Conservation (phyloP, 2,888 invertebrate species). For the Arge pagana region DNA sequence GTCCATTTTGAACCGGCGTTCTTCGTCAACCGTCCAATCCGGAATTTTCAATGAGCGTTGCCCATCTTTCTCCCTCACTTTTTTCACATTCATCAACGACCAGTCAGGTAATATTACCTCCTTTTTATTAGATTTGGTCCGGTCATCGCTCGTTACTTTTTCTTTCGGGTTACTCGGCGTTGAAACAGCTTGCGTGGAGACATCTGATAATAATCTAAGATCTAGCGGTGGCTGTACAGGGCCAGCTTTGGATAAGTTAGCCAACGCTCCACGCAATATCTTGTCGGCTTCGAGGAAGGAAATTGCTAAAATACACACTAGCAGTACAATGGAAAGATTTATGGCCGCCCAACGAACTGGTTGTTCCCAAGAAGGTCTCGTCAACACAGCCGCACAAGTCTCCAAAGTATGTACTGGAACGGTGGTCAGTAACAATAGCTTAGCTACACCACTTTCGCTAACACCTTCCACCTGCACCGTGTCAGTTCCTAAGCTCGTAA, state of each 20-base stretch:
- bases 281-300: conserved; percentile 75
- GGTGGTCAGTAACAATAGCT: conserved; percentile 55
- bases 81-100: conserved; percentile 47
- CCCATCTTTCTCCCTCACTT: conserved; percentile 43
- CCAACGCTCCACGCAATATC: conserved; percentile 63
- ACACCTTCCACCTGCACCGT: conserved; percentile 20
- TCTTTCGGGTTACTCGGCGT: conserved; percentile 54
- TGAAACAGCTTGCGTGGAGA: conserved; percentile 60
- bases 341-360: conserved; percentile 69
- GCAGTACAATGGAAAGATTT: conserved; percentile 65
- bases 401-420: conserved; percentile 69
- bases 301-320: conserved; percentile 69
- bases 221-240: conserved; percentile 67
- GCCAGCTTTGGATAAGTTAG: conserved; percentile 61
- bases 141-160: conserved; percentile 31
- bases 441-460: conserved; percentile 39
- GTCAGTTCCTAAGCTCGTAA: conserved; percentile 63
- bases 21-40: conserved; percentile 51
- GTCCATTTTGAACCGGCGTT: conserved; percentile 46
- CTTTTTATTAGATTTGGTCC: conserved; percentile 37
- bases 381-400: conserved; percentile 70
- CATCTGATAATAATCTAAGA: conserved; percentile 61
- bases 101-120: conserved; percentile 47
- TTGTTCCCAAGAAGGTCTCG: conserved; percentile 78
- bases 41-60: conserved; percentile 45